Evolutionary conservation across 2,797 vertebrate species (phyloP), one percentile per base, ranked within the genome.

Genomic region (Urophycis tenuis): DNA sequence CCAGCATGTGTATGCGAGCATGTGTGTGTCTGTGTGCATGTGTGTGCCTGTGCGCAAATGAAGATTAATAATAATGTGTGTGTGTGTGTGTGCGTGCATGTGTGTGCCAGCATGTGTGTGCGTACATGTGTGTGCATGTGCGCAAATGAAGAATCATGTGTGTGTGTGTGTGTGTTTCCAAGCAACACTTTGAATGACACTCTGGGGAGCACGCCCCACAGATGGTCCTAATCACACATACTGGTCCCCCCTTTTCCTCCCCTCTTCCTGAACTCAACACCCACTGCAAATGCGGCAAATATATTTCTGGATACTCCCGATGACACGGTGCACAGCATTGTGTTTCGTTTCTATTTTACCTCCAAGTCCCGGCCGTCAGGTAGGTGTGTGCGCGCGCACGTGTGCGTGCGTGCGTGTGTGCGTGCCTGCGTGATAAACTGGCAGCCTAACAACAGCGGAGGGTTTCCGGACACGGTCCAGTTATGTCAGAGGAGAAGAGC

Each of bases 201-300:
- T 36, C 73, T 71, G 39, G 22, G 79, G 69, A 80, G 80, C 77
- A 81, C 74, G 17, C 49, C 85, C 79, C 85, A 77, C 88, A 89
- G 88, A 90, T 90, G 89, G 79, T 86, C 87, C 87, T 88, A 90
- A 90, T 89, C 80, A 87, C 87, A 89, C 77, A 80, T 73, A 82
- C 76, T 72, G 60, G 32, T 31, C 36, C 22, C 67, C 72, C 32
- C n/a, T n/a, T 73, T 76, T 75, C 70, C 53, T 69, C 53, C 35
- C 33, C 35, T 25, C 69, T 71, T n/a, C 74, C 74, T 76, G 49
- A 41, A 77, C 60, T 45, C 78, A 79, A 77, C 78, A 41, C 76
- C 79, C 69, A 78, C 77, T 67, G 60, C 60, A 67, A 67, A 67
- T 14, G 60, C 60, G 25, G 60, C 60, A 67, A 25, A 60, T n/a